A percentile compares a stretch with the other conserved stretches of the same genome.
phyloP scores from a whole-genome alignment of 2,888 invertebrate genomes.

The Cloeon dipterum region DNA sequence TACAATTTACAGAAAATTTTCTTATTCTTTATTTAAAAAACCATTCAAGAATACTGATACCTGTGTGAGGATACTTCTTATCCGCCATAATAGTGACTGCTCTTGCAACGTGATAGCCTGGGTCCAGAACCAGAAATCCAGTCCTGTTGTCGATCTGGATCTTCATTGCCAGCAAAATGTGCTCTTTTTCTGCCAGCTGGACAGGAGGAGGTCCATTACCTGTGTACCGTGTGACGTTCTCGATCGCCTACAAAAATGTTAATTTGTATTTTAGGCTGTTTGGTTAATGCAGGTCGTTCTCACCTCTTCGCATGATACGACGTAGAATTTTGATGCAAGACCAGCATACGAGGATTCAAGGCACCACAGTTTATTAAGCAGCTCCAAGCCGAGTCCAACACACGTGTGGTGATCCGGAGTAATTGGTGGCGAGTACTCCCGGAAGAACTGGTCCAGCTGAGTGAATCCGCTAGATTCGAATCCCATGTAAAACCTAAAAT shows the following conservation, averaged over 20 bases:
- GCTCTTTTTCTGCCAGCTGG: slow-evolving; percentile 57
- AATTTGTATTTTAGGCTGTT: too few species aligned
- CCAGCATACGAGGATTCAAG: slow-evolving; percentile 41
- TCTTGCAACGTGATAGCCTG: slow-evolving; percentile 73
- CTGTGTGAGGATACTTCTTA: slow-evolving; percentile 64
- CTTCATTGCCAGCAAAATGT: slow-evolving; percentile 52
- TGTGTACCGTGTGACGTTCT: slow-evolving; percentile 20
- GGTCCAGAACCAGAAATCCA: slow-evolving; percentile 65
- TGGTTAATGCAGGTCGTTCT: too few species aligned
- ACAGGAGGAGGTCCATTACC: slow-evolving; percentile 15
- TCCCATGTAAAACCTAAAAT: slow-evolving; percentile 29
- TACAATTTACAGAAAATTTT: too few species aligned
- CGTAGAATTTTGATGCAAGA: slow-evolving; percentile 36
- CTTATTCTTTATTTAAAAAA: slow-evolving; percentile 1
- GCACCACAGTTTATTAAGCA: slow-evolving; percentile 37
- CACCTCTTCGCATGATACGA: slow-evolving; percentile 77
- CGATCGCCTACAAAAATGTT: slow-evolving; percentile 18
- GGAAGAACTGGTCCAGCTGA: slow-evolving; percentile 51
- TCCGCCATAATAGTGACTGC: slow-evolving; percentile 75
- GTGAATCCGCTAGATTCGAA: slow-evolving; percentile 26
- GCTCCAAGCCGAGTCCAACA: slow-evolving; percentile 66
- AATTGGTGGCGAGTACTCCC: slow-evolving; percentile 54
- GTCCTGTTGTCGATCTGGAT: slow-evolving; percentile 45
- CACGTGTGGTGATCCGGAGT: slow-evolving; percentile 62
- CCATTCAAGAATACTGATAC: slow-evolving; percentile 16